Evolutionary conservation across 92 coral and sea anemone genomes (phyloP).

Genomic region (Umimayanthus chanpuru): DNA sequence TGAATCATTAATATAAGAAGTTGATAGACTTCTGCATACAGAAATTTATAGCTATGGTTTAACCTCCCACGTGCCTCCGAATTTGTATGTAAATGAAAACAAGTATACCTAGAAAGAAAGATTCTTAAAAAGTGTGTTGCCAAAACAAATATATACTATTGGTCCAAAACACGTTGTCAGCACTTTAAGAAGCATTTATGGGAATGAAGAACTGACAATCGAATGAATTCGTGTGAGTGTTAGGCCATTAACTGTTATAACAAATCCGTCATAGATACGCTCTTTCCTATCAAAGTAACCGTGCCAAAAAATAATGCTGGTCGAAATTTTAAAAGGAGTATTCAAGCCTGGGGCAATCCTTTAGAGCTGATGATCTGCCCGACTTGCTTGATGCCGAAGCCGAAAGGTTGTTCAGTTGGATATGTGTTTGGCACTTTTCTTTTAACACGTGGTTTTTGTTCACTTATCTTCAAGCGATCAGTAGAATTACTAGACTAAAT

Average conservation of each 20-base stretch:
- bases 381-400: neutral
- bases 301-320: neutral
- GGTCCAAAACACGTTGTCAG: neutral
- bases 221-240: no score
- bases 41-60: neutral
- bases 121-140: neutral
- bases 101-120: neutral
- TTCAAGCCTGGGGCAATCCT: neutral
- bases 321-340: neutral
- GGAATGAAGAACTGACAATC: neutral
- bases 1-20: neutral
- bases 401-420: neutral
- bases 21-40: neutral
- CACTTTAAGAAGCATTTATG: neutral
- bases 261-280: neutral
- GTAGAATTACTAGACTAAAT: neutral
- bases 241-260: no score
- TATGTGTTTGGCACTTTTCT: no score
- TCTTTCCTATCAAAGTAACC: neutral
- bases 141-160: neutral
- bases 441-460: neutral
- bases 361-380: neutral
- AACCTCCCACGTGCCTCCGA: slow-evolving; percentile 14
- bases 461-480: neutral
- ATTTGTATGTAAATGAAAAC: neutral